These are phyloP conservation scores for Oostethus manadensis DNA, from an alignment of 2,113 vertebrate genomes.

Conservation along the genomic window DNA sequence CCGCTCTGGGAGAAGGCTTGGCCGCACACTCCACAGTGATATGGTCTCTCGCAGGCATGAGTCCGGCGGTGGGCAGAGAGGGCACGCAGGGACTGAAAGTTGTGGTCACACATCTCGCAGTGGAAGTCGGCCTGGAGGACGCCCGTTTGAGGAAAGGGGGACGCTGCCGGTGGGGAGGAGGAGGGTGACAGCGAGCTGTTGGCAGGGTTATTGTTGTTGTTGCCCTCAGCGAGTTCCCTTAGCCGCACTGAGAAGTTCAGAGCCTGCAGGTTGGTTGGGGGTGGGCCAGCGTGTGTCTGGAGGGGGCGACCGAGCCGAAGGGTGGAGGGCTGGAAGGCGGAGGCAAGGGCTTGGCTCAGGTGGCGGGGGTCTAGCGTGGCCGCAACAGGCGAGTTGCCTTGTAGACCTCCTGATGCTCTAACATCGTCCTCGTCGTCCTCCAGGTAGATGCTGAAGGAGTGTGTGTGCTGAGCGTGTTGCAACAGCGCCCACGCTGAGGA, in stretches of 20 bases:
- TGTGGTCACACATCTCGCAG: slow-evolving; percentile 70
- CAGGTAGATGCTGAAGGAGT: slow-evolving; percentile 75
- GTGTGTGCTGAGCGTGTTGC: slow-evolving; percentile 72
- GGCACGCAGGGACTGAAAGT: slow-evolving; percentile 66
- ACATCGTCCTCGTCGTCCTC: slow-evolving; percentile 62
- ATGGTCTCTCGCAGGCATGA: slow-evolving; percentile 71
- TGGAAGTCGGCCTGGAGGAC: slow-evolving; percentile 39
- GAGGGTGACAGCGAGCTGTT: slow-evolving; percentile 50
- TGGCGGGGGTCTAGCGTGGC: slow-evolving; percentile 85
- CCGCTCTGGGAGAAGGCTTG: slow-evolving; percentile 73
- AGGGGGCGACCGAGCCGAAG: slow-evolving; percentile 41
- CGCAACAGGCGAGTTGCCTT: slow-evolving; percentile 75
- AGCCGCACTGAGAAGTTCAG: slow-evolving; percentile 80
- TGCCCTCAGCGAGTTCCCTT: slow-evolving; percentile 66
- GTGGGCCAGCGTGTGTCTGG: slow-evolving; percentile 30
- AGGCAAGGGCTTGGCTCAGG: slow-evolving; percentile 85
- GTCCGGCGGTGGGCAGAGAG: slow-evolving; percentile 71
- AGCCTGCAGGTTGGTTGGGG: slow-evolving; percentile 73
- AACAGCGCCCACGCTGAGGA: slow-evolving; percentile 70
- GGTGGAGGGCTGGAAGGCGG: slow-evolving; percentile 69
- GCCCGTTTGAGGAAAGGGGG: slow-evolving; percentile 56
- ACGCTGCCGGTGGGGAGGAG: slow-evolving; percentile 62
- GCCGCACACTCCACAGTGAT: slow-evolving; percentile 74
- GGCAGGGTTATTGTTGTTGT: slow-evolving; percentile 13
- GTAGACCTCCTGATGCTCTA: slow-evolving; percentile 73